Percentiles rank a stretch among this genome's conserved stretches.
Conservation (phyloP, 2,797 vertebrate species). For the Tarsius wallacei region DNA sequence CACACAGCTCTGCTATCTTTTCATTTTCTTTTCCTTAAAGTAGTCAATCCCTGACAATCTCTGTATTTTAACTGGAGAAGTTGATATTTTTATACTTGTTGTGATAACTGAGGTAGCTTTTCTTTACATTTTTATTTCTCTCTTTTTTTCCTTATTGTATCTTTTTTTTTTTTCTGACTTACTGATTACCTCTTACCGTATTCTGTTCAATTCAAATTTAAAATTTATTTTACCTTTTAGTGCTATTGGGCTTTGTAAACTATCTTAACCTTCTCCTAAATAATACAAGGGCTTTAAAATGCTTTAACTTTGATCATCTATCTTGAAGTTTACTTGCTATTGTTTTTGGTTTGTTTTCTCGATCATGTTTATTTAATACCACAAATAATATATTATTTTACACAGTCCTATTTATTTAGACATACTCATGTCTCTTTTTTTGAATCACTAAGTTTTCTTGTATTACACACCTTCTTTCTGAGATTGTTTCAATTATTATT, state of each 20-base stretch:
- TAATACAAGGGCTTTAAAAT: neutral
- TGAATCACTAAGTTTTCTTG: neutral
- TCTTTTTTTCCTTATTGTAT: neutral
- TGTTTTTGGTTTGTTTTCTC: neutral
- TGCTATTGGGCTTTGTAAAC: neutral
- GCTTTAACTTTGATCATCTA: neutral
- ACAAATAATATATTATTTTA: neutral
- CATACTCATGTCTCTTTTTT: neutral
- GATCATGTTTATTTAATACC: neutral
- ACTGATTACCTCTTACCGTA: neutral
- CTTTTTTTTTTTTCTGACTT: neutral
- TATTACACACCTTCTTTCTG: neutral
- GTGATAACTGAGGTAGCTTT: neutral
- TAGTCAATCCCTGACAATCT: neutral
- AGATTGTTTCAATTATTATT: neutral
- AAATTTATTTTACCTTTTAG: neutral
- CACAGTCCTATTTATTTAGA: neutral
- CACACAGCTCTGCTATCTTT: neutral
- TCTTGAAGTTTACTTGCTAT: neutral
- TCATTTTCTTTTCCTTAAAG: neutral
- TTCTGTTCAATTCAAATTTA: neutral
- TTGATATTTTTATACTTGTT: conserved; percentile 7
- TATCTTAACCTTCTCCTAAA: neutral
- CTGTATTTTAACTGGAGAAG: neutral
- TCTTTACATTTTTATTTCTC: neutral